phyloP scores from a whole-genome alignment of 2,113 vertebrate species.

The Scomber japonicus region DNA sequence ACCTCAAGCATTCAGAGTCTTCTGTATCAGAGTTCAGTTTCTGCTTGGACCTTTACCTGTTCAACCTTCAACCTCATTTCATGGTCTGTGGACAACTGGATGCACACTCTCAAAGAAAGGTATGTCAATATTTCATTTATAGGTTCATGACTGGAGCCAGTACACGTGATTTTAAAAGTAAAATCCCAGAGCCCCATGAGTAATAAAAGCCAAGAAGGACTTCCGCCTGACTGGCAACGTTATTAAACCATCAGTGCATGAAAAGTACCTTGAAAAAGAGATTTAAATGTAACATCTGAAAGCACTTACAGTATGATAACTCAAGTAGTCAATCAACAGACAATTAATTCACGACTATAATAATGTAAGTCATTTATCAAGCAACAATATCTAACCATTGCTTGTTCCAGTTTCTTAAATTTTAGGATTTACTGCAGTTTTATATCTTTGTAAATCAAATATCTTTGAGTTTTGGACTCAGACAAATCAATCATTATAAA shows the following conservation, averaged over 20 bases:
- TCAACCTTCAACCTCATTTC: conserved; percentile 17
- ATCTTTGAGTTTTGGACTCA: background rate
- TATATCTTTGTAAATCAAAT: no score
- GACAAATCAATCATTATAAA: no score
- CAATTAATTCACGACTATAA: background rate
- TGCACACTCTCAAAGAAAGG: conserved; percentile 10
- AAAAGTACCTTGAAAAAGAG: background rate
- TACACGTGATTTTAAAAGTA: conserved; percentile 2
- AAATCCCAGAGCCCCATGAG: background rate
- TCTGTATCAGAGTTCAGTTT: conserved; percentile 48
- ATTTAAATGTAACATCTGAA: background rate
- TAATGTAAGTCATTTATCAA: background rate
- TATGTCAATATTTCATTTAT: background rate
- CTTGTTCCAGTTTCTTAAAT: background rate
- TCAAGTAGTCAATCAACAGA: background rate
- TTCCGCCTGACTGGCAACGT: background rate
- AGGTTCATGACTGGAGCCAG: background rate
- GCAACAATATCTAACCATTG: background rate
- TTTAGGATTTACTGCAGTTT: background rate
- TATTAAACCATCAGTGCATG: background rate
- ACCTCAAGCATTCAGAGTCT: conserved; percentile 47
- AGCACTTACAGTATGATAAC: background rate
- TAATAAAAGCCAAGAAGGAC: conserved; percentile 5
- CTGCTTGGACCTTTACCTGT: conserved; percentile 42
- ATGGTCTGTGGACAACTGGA: conserved; percentile 7